Base-by-base conservation (phyloP, 2,888 invertebrate genomes). In the Metopia argyrocephala region DNA sequence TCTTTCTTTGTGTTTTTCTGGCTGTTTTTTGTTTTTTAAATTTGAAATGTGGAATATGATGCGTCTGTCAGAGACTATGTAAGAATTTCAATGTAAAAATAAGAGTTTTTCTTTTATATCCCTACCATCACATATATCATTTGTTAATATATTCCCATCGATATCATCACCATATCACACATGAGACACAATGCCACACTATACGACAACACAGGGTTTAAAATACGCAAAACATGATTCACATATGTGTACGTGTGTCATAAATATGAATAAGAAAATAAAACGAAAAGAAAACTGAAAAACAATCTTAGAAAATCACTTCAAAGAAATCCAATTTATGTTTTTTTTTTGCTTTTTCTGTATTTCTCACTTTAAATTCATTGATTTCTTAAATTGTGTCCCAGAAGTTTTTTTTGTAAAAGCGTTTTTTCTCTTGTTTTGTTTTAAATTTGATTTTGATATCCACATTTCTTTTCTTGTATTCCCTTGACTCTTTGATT, bases 291-390 rank as follows among this genome's bases (percentile, higher is more conserved):
- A 18, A 46, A n/a, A n/a, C 28, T 2, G 4, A 48, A 31, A 65
- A 65, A 48, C 28, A 46, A 73, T 73, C 64, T 57, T 50, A 69
- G 18, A 68, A 76, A 64, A 76, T 68, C 69, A 64, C 48, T 76
- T 56, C 48, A 62, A 62, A 76, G 9, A 9, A 38, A 12, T 38
- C 15, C 38, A 12, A 12, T 66, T 50, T 38, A 23, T 59, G 20
- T 28, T 45, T 7, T 31, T 65, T 50, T 48, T 28, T 7, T 50
- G 15, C 20, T 18, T 3, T 1, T 27, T 28, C n/a, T 27, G 9
- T 28, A 20, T 48, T 62, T 28, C 2, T 20, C 12, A 5, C 5
- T 15, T 52, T 45, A 12, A 15, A 12, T 20, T 50, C 27, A 52
- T 48, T 46, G 48, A 52, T 48, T 70, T 7, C 23, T 15, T 15